Evolutionary conservation across 1,140 invertebrate genomes (phyloP).

Genomic region (Drosophila fuyamai): DNA sequence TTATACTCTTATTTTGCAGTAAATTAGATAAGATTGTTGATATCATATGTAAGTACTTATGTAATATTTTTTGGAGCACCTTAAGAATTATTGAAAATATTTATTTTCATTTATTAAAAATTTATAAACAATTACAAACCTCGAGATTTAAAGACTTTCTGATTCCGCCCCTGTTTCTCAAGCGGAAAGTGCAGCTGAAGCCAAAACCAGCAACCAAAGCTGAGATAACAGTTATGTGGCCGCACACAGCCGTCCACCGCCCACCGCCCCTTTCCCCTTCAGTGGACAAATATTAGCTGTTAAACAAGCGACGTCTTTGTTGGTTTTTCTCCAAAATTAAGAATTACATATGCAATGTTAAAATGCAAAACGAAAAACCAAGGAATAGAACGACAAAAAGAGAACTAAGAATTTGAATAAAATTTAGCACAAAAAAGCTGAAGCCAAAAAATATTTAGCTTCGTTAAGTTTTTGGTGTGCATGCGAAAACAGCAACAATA

Average conservation of each 20-base stretch:
- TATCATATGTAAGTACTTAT: too few species aligned
- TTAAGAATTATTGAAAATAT: too few species aligned
- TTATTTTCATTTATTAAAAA: too few species aligned
- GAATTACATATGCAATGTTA: constrained; percentile 72
- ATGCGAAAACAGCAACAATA: constrained; percentile 67
- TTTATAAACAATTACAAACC: not conserved
- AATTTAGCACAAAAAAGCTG: constrained; percentile 54
- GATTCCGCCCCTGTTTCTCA: not conserved
- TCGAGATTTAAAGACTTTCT: not conserved
- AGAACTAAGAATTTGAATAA: constrained; percentile 39
- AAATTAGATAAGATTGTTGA: too few species aligned
- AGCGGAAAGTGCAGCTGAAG: not conserved
- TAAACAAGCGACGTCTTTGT: constrained; percentile 47
- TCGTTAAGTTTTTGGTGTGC: constrained; percentile 75
- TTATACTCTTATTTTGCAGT: too few species aligned
- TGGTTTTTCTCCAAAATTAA: constrained; percentile 31
- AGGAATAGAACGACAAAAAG: constrained; percentile 19
- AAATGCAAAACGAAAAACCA: constrained; percentile 42
- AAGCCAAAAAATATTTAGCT: constrained; percentile 69
- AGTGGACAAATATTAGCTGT: constrained; percentile 56
- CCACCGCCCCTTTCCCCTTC: not conserved
- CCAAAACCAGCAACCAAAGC: constrained; percentile 10
- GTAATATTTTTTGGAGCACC: too few species aligned
- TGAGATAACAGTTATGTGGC: constrained; percentile 42
- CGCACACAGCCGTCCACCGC: not conserved